These are phyloP conservation scores for Hippasteria phrygiana DNA, from an alignment of 53 echinoderm and acorn worm species.

Conservation along the genomic window DNA sequence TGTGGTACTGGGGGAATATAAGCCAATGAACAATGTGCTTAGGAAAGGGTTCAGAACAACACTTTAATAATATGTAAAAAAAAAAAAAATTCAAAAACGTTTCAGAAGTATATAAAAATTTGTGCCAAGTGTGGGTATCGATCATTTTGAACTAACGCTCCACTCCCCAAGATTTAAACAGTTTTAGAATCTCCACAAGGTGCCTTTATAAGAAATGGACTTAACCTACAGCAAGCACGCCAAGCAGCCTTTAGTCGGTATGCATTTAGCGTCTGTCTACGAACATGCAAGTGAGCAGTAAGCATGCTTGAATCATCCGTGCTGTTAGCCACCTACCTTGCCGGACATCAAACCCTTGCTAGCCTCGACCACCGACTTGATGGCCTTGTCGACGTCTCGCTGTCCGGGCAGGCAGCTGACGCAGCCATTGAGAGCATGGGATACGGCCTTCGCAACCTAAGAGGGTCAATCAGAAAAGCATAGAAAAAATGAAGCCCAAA, in stretches of 20 bases:
- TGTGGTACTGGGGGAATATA: too few relatives aligned
- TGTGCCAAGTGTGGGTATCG: too few relatives aligned
- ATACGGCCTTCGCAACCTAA: constrained; percentile 96
- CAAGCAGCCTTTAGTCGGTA: not conserved
- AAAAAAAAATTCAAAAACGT: not conserved
- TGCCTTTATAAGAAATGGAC: too few relatives aligned
- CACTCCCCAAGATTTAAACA: too few relatives aligned
- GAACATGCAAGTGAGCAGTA: too few relatives aligned
- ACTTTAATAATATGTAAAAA: too few relatives aligned
- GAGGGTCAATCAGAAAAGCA: too few relatives aligned
- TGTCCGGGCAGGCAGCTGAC: constrained; percentile 97
- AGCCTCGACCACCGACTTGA: constrained; percentile 89
- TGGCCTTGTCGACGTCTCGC: constrained; percentile 94
- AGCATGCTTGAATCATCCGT: not conserved
- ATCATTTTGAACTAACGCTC: too few relatives aligned
- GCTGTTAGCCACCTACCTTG: constrained; percentile 69
- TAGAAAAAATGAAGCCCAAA: too few relatives aligned
- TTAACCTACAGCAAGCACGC: not conserved
- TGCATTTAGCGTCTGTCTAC: not conserved
- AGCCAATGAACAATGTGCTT: too few relatives aligned
- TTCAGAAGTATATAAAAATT: too few relatives aligned
- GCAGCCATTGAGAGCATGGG: constrained; percentile 92
- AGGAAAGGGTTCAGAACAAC: too few relatives aligned
- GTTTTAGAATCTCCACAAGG: not conserved
- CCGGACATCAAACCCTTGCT: constrained; percentile 95